phyloP scores from a whole-genome alignment of 35 echinoderm and acorn worm genomes.

The Ophioderma brevispina region DNA sequence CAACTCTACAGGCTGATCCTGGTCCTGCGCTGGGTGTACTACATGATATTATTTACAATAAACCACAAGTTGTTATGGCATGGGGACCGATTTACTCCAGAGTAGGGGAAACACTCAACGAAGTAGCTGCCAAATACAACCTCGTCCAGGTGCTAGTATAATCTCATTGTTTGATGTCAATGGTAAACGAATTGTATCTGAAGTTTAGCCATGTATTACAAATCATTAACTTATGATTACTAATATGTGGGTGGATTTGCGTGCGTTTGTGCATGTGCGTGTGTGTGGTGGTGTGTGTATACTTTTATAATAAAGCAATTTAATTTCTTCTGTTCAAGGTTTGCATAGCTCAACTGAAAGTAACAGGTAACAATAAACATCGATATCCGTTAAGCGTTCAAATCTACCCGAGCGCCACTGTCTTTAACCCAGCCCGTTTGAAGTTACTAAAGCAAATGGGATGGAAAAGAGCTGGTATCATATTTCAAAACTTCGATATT shows the following conservation, averaged over 20 bases:
- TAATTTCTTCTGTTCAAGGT: too few relatives aligned
- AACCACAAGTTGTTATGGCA: constrained; percentile 50
- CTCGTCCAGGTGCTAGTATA: constrained; percentile 70
- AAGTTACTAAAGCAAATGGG: constrained; percentile 38
- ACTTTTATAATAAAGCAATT: too few relatives aligned
- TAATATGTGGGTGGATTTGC: too few relatives aligned
- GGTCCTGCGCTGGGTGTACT: constrained; percentile 20
- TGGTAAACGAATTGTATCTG: too few relatives aligned
- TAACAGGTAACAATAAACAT: constrained; percentile 9
- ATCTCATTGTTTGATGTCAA: too few relatives aligned
- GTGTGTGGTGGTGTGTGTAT: too few relatives aligned
- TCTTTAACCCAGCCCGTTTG: constrained; percentile 67
- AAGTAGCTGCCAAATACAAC: constrained; percentile 53
- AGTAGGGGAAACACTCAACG: constrained; percentile 43
- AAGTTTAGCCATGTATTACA: too few relatives aligned
- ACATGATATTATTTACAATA: constrained; percentile 62
- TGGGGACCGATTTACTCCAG: constrained; percentile 64
- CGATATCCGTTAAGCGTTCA: constrained; percentile 54
- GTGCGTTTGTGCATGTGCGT: too few relatives aligned
- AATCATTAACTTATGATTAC: too few relatives aligned
- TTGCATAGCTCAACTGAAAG: constrained; percentile 61
- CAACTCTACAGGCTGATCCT: constrained; percentile 31
- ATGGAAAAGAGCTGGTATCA: constrained; percentile 61
- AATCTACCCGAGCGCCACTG: constrained; percentile 50
- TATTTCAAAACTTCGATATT: constrained; percentile 51